phyloP scores from a whole-genome alignment of 2,888 invertebrate species.

The Melipona bicolor region DNA sequence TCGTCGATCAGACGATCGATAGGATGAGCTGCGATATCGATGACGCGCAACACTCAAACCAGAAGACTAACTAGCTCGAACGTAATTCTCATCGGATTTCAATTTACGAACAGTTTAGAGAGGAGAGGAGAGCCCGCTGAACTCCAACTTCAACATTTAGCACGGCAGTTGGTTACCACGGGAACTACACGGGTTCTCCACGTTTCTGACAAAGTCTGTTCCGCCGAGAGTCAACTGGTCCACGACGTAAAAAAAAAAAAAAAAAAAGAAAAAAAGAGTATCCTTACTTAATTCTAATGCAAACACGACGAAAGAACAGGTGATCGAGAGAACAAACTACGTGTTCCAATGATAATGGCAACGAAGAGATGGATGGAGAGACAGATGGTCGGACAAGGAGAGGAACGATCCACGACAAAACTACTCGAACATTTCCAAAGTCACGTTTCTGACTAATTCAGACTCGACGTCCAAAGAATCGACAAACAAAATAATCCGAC shows the following conservation, averaged over 20 bases:
- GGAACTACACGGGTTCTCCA: conserved; percentile 9
- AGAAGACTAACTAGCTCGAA: conserved; percentile 23
- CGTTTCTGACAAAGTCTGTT: neutral
- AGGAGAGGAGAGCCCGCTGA: neutral
- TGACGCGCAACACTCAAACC: conserved; percentile 3
- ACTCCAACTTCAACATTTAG: conserved; percentile 25
- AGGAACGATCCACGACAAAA: conserved; percentile 4
- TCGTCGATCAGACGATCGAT: neutral
- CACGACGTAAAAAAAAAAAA: neutral
- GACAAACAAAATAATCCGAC: neutral
- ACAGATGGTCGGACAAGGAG: neutral
- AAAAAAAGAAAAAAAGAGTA: neutral
- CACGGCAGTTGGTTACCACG: neutral
- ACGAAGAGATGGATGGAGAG: neutral
- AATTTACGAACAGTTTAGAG: conserved; percentile 33
- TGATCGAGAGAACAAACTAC: neutral
- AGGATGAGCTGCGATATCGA: conserved; percentile 3
- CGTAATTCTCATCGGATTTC: conserved; percentile 40
- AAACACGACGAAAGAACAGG: neutral
- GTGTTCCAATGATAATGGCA: neutral
- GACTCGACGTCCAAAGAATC: neutral
- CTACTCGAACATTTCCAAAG: neutral
- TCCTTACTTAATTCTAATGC: neutral
- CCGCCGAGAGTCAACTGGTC: neutral
- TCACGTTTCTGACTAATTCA: neutral